These are phyloP conservation scores for Pseudopodoces humilis DNA, from an alignment of 2,113 vertebrate genomes.

Conservation along the genomic window DNA sequence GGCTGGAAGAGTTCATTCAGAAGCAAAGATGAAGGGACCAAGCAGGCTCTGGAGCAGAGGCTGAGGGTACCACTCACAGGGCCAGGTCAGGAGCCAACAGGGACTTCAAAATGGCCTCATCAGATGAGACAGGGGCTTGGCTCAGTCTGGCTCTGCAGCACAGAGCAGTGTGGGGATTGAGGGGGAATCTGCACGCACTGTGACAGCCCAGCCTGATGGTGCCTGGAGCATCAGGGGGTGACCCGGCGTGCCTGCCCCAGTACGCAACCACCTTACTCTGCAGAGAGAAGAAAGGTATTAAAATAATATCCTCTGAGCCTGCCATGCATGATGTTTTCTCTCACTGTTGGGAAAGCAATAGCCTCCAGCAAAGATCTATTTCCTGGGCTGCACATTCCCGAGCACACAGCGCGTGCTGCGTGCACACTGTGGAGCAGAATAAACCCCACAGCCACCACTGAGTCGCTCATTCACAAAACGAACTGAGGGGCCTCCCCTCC, in stretches of 20 bases:
- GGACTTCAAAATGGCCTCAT: fast-evolving
- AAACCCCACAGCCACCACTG: constrained; percentile 26
- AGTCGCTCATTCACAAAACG: constrained; percentile 58
- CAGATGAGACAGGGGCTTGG: not conserved
- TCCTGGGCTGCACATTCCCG: constrained; percentile 26
- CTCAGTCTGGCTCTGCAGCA: not conserved
- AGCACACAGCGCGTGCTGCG: not conserved
- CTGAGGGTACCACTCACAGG: not conserved
- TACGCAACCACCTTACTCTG: fast-evolving
- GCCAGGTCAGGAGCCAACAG: not conserved
- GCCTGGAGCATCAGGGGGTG: too few relatives aligned
- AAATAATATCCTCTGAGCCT: constrained; percentile 26
- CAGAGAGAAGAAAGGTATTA: not conserved
- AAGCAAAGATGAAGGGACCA: fast-evolving
- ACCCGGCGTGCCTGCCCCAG: fast-evolving
- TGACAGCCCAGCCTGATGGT: not conserved
- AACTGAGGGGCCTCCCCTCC: not conserved
- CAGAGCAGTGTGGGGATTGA: fast-evolving
- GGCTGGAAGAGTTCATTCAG: not conserved
- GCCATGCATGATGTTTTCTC: constrained; percentile 11
- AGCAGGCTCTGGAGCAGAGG: too few relatives aligned
- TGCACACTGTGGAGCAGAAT: not conserved
- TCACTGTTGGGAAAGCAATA: constrained; percentile 53
- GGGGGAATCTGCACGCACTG: not conserved
- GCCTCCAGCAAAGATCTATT: constrained; percentile 66